Base-by-base conservation (phyloP, 2,888 invertebrate species). In the Andricus quercusramuli region DNA sequence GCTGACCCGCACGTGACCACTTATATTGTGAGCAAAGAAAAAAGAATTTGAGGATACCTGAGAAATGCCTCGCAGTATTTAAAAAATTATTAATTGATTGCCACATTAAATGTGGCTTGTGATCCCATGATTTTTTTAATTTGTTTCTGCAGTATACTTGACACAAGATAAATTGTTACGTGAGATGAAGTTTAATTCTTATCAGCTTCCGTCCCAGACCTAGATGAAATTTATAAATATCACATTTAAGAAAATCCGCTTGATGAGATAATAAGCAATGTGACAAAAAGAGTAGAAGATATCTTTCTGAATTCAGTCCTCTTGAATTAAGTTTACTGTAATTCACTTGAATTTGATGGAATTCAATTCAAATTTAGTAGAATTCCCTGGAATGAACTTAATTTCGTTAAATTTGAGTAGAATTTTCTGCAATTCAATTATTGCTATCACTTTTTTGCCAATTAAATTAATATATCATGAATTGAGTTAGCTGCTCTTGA, bases 1-100 rank as follows among this genome's bases (percentile, higher is more conserved):
- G 88, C 88, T 86, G 86, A 89, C 85, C 89, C 86, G 85, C 85
- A 87, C 83, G 84, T 87, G 89, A 88, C 86, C 87, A 84, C 80
- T 85, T 86, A 85, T 74, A 76, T 79, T 76, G 29, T 64, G 25
- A 64, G 17, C 37, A 8, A 59, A 22, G 22, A 11, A 9, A 9
- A 11, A 47, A 6, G 17, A 47, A 47, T 17, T 47, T 17, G 47
- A 17, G 47, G 17, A 47, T 47, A 17, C 47, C 15, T 47, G 17
- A 17, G 4, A 15, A 47, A 47, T 15, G 17, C 17, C 17, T 17
- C 47, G 17, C 5, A 17, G 47, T 47, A 47, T 47, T 47, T 47
- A 5, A 47, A 17, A 47, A 47, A 17, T 17, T 17, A 17, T 47
- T 17, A 17, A 17, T 47, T 47, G 17, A 47, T 47, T 17, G 17